These are phyloP conservation scores for Calliphora vomitoria DNA, from an alignment of 2,888 invertebrate species.

Conservation along the genomic window DNA sequence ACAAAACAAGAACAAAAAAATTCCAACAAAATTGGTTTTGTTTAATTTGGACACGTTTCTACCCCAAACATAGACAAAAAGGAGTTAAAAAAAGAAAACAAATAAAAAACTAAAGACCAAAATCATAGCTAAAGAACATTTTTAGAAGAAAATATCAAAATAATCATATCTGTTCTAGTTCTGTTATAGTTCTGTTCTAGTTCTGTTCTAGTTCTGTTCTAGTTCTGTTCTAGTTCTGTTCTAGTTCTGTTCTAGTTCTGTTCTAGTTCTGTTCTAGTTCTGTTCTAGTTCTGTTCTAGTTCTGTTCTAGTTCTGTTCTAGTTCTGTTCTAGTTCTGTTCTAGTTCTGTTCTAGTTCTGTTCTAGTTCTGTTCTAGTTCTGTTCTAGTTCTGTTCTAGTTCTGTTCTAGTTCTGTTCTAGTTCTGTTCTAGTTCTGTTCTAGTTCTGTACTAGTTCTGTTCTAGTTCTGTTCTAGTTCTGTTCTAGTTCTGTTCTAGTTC, in stretches of 20 bases:
- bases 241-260: background rate
- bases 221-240: background rate
- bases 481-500: background rate
- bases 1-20: background rate
- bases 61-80: background rate
- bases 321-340: background rate
- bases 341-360: background rate
- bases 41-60: constrained; percentile 31
- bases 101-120: too few species aligned
- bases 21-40: constrained; percentile 27
- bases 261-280: background rate
- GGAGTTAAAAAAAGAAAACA: background rate
- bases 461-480: background rate
- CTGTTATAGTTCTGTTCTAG: background rate
- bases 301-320: background rate
- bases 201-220: background rate
- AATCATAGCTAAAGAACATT: too few species aligned
- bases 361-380: background rate
- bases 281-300: background rate
- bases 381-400: background rate
- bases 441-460: background rate
- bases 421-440: background rate
- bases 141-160: too few species aligned
- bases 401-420: background rate
- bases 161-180: too few species aligned